These are phyloP conservation scores for Pollenia griseotomentosa DNA, from an alignment of 2,888 invertebrate genomes.

Conservation along the genomic window DNA sequence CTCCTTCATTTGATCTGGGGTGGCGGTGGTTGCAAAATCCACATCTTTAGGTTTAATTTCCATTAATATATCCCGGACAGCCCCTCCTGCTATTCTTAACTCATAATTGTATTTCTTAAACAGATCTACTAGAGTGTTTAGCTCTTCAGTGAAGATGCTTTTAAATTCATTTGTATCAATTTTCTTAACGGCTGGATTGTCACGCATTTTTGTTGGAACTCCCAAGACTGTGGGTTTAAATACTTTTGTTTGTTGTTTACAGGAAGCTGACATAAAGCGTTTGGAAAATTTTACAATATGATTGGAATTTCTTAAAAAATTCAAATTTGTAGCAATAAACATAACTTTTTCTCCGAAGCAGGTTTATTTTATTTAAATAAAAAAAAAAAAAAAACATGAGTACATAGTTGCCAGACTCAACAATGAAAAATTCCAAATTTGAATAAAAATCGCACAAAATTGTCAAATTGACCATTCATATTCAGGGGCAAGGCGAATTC, in stretches of 20 bases:
- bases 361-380: too few relatives aligned
- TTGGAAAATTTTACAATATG: conserved; percentile 45
- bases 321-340: conserved; percentile 41
- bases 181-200: conserved; percentile 89
- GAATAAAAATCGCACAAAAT: too few relatives aligned
- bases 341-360: conserved; percentile 25
- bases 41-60: conserved; percentile 93
- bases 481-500: too few relatives aligned
- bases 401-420: too few relatives aligned
- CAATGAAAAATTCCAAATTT: too few relatives aligned
- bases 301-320: conserved; percentile 19
- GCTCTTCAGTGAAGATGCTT: conserved; percentile 92
- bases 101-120: conserved; percentile 94
- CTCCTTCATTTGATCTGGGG: conserved; percentile 89
- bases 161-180: conserved; percentile 90
- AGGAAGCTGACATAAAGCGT: conserved; percentile 49
- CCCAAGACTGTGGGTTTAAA: conserved; percentile 72
- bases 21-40: conserved; percentile 99
- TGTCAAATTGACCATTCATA: too few relatives aligned
- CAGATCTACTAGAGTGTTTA: conserved; percentile 88
- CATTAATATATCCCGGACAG: conserved; percentile 95
- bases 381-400: not conserved
- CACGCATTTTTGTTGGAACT: conserved; percentile 81
- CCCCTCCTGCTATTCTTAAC: conserved; percentile 97
- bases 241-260: conserved; percentile 52